These are phyloP conservation scores for Drosophila multiciliata DNA, from an alignment of 2,888 invertebrate genomes.

Conservation along the genomic window DNA sequence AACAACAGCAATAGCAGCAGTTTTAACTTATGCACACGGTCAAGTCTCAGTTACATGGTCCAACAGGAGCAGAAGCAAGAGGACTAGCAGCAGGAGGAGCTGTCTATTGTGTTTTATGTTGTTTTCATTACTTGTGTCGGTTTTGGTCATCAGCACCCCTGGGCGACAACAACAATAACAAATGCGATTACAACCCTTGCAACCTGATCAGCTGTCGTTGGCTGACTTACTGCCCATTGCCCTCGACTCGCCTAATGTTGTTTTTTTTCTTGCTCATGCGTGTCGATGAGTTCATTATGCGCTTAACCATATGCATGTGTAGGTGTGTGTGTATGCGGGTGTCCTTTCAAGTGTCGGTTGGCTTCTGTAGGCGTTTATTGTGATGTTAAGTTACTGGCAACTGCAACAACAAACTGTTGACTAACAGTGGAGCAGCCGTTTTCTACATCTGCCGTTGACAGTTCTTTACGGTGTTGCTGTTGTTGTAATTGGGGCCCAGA, in stretches of 20 bases:
- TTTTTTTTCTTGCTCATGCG: constrained; percentile 54
- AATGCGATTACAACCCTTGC: constrained; percentile 60
- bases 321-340: constrained; percentile 6
- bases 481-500: constrained; percentile 43
- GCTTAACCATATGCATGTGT: constrained; percentile 50
- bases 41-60: constrained; percentile 59
- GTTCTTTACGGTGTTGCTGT: constrained; percentile 28
- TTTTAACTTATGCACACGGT: constrained; percentile 49
- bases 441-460: constrained; percentile 30
- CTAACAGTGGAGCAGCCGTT: constrained; percentile 50
- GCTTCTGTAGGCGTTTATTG: constrained; percentile 65
- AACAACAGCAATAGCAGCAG: constrained; percentile 18
- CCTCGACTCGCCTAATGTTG: constrained; percentile 14
- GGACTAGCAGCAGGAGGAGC: constrained; percentile 13
- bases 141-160: constrained; percentile 44
- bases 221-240: constrained; percentile 68
- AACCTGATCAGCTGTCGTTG: constrained; percentile 76
- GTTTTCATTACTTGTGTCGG: constrained; percentile 54
- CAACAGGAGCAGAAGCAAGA: constrained; percentile 18
- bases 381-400: constrained; percentile 59
- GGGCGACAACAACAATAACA: constrained; percentile 20
- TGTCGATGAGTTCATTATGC: constrained; percentile 73
- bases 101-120: constrained; percentile 45
- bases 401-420: constrained; percentile 67
- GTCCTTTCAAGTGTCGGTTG: constrained; percentile 64